Conservation (phyloP, 1,140 invertebrate species). For the Pinna nobilis region DNA sequence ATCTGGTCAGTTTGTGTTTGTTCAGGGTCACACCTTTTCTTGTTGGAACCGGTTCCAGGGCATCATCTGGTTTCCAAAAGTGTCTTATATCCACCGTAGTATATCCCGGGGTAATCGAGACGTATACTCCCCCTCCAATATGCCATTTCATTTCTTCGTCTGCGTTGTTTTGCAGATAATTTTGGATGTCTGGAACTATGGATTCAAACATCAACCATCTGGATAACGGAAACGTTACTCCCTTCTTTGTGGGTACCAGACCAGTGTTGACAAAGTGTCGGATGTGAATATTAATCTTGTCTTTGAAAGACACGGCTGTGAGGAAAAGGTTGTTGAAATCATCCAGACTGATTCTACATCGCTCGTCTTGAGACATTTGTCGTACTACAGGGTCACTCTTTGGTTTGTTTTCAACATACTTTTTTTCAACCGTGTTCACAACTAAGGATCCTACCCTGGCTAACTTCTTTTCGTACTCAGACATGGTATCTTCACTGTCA, state of each 20-base stretch:
- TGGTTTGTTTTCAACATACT: conserved; percentile 14
- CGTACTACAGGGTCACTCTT: conserved; percentile 17
- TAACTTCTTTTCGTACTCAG: conserved; percentile 20
- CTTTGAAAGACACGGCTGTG: not conserved
- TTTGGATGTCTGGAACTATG: conserved; percentile 1
- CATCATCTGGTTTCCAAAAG: conserved; percentile 22
- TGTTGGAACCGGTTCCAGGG: conserved; percentile 12
- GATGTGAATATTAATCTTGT: conserved; percentile 16
- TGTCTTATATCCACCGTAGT: conserved; percentile 22
- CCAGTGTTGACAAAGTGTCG: conserved; percentile 7
- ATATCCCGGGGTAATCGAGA: conserved; percentile 9
- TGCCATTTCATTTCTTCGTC: conserved; percentile 16
- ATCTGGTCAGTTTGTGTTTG: conserved; percentile 20
- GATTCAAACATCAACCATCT: conserved; percentile 27
- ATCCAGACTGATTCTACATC: conserved; percentile 20
- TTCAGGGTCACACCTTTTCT: conserved; percentile 22
- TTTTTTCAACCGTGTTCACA: not conserved
- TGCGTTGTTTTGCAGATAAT: conserved; percentile 2
- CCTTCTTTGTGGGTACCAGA: conserved; percentile 10
- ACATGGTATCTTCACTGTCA: conserved; percentile 6
- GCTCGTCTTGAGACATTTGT: conserved; percentile 16
- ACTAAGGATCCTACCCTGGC: conserved; percentile 14
- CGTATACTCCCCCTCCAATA: conserved; percentile 22
- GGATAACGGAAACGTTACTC: conserved; percentile 1
- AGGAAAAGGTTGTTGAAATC: conserved; percentile 11